Base-by-base conservation (phyloP, 1,140 invertebrate species). In the Anadara kagoshimensis region DNA sequence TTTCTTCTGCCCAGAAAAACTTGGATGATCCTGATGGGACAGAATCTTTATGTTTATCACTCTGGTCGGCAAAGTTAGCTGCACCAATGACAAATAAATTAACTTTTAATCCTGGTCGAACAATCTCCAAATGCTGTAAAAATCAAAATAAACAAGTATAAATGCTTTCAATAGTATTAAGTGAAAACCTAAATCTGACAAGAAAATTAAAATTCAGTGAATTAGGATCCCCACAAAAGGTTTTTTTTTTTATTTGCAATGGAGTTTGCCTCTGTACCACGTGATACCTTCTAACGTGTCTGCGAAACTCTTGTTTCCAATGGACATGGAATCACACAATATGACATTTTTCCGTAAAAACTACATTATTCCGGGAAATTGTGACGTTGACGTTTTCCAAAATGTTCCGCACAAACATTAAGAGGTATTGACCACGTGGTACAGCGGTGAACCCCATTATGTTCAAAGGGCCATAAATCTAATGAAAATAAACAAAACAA, bases 11-110 rank as follows among this genome's bases (percentile, higher is more conserved):
- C 89, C 89, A 89, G 76, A 84, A 82, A 69, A 87, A 90, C 56
- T 84, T 83, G 5, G 83, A 78, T 18, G 83, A 85, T 7, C 78
- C 79, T 1, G 67, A 29, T 45, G 89, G 89, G 10, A 90, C 82
- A 49, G 75, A 57, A 14, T 79, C 66, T 12, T 76, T 72, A 75
- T 90, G 88, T 36, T 56, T 78, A 10, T 70, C 76, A 22, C 81
- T 85, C 10, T 67, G 65, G 61, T 90, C 86, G 29, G 90, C 85
- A 70, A 89, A 88, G 59, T 89, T 89, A 16, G 87, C 86, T 14
- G 86, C 82, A 26, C 90, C 90, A 45, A 80, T 82, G 1, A 90
- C 81, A 75, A 90, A 86, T 54, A 88, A 90, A 56, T 90, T 83
- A 18, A 89, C 75, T 10, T 73, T 83, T 20, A 75, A 36, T 36